A percentile compares a stretch with the other conserved stretches of the same genome.
These are phyloP conservation scores for Callipepla californica DNA, from an alignment of 2,113 vertebrate species.

Conservation along the genomic window DNA sequence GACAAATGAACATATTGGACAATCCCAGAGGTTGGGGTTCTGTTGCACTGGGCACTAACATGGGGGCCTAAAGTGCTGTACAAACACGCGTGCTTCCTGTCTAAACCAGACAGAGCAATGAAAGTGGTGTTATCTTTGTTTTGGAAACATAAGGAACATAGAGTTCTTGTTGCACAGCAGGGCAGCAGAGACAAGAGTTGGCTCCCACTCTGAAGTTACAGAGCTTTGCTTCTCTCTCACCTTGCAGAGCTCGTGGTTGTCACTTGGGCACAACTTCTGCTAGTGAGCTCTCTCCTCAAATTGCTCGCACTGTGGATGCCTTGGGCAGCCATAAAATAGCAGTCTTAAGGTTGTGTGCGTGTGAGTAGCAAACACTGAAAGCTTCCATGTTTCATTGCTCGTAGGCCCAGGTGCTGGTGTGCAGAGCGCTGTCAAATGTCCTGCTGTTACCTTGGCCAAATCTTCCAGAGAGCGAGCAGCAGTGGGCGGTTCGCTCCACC, in stretches of 20 bases:
- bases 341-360: neutral
- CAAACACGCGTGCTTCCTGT: neutral
- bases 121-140: neutral
- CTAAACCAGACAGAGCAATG: neutral
- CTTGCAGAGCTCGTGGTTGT: neutral
- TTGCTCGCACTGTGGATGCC: rapidly evolving
- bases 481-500: slow-evolving; percentile 93
- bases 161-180: neutral
- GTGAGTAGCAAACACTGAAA: rapidly evolving
- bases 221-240: neutral
- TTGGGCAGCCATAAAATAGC: neutral
- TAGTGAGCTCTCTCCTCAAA: neutral
- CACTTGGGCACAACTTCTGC: neutral
- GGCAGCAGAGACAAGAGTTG: neutral
- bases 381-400: neutral
- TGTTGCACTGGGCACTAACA: neutral
- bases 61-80: neutral
- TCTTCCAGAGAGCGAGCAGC: slow-evolving; percentile 92
- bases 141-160: neutral
- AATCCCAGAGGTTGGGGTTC: neutral
- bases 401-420: slow-evolving; percentile 94
- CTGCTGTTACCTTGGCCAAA: slow-evolving; percentile 95
- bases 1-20: neutral
- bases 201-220: neutral
- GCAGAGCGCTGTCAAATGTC: slow-evolving; percentile 92